Evolutionary conservation across 2,113 vertebrate species (phyloP).

Genomic region (Catharus fuscescens): DNA sequence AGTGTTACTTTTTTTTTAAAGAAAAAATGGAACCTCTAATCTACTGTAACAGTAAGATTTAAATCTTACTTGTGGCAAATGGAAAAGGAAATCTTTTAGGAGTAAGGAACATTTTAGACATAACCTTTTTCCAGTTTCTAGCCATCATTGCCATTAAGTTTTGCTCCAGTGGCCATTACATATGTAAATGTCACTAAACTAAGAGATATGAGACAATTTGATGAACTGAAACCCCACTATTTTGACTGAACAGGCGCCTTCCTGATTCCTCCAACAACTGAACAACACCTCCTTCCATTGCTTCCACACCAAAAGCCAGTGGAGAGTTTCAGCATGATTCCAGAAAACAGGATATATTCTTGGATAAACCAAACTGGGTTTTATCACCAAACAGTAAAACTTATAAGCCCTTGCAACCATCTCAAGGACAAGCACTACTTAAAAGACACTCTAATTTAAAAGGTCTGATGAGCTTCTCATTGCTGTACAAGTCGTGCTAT

Average conservation of each 20-base stretch:
- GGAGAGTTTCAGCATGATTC: not conserved
- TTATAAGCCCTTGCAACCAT: not conserved
- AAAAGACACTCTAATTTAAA: not conserved
- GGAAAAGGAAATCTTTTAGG: not conserved
- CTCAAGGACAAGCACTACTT: not conserved
- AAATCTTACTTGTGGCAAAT: not conserved
- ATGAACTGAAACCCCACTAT: not conserved
- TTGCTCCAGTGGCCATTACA: not conserved
- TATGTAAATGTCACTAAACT: not conserved
- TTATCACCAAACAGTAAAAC: not conserved
- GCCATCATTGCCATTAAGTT: not conserved
- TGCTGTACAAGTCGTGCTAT: too few relatives aligned
- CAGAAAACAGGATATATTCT: not conserved
- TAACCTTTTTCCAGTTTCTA: not conserved
- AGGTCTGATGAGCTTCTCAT: not conserved
- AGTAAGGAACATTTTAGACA: not conserved
- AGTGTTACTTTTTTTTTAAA: not conserved
- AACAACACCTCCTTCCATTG: rapidly evolving
- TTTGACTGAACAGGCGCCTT: not conserved
- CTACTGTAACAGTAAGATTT: not conserved
- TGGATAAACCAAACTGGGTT: not conserved
- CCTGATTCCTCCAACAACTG: not conserved
- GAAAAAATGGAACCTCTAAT: not conserved
- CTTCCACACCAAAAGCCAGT: not conserved
- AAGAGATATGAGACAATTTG: not conserved